phyloP scores from a whole-genome alignment of 2,888 invertebrate genomes.

The Tolmerus cingulatus region DNA sequence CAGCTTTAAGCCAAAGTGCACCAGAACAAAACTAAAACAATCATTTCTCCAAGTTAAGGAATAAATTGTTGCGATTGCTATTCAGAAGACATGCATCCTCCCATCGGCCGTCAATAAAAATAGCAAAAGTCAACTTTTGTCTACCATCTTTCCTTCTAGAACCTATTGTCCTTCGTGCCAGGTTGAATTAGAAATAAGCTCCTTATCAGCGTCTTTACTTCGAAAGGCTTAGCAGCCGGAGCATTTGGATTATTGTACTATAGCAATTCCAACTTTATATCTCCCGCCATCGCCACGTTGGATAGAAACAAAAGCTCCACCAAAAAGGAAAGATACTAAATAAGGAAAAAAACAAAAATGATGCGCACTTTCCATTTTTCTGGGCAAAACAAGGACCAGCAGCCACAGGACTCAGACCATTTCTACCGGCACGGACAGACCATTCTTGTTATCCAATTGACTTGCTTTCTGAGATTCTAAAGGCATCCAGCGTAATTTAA shows the following conservation, averaged over 20 bases:
- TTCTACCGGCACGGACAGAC: conserved; percentile 9
- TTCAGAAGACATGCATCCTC: neutral
- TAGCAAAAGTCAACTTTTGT: neutral
- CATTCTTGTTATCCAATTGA: conserved; percentile 39
- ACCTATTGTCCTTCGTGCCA: neutral
- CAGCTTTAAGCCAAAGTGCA: no score
- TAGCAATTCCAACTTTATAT: neutral
- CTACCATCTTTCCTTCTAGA: neutral
- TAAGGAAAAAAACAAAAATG: neutral
- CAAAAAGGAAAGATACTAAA: neutral
- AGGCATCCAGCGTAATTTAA: conserved; percentile 31
- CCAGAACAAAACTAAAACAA: neutral
- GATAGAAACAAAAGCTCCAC: neutral
- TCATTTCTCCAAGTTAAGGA: neutral
- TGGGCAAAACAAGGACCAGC: neutral
- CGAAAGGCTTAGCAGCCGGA: neutral
- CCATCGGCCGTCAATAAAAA: neutral
- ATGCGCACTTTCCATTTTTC: neutral
- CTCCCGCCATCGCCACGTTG: neutral
- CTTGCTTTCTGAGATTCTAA: conserved; percentile 16
- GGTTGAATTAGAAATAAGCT: neutral
- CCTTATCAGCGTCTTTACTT: neutral
- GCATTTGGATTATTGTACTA: neutral
- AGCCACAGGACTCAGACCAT: neutral
- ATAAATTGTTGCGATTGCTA: neutral